Percentiles rank a stretch among this genome's conserved stretches.
These are phyloP conservation scores for Epinephelus lanceolatus DNA, from an alignment of 2,113 vertebrate species.

Conservation along the genomic window DNA sequence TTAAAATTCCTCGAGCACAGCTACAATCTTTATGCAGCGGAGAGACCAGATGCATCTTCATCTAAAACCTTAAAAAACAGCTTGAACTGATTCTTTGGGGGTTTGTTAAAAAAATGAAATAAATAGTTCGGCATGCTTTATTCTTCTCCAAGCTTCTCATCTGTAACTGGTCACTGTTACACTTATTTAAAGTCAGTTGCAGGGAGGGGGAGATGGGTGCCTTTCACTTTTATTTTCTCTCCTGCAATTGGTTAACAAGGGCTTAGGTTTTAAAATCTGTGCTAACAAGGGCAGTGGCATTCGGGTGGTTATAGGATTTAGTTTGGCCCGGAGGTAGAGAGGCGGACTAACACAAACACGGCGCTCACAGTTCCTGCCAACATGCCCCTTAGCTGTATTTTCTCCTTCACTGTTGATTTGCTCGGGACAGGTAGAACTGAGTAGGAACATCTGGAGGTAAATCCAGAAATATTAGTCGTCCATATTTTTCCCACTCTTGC, in stretches of 20 bases:
- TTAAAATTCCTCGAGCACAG: conserved; percentile 6
- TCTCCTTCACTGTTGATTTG: conserved; percentile 3
- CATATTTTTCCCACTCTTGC: not conserved
- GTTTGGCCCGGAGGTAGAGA: conserved; percentile 15
- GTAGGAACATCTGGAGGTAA: conserved; percentile 39
- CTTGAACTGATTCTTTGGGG: not conserved
- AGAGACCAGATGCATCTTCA: conserved; percentile 1
- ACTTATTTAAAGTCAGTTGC: not conserved
- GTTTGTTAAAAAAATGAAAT: too few species aligned
- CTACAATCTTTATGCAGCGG: not conserved
- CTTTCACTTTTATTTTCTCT: conserved; percentile 31
- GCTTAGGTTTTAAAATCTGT: conserved; percentile 18
- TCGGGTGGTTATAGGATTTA: conserved; percentile 3
- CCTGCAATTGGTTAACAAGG: conserved; percentile 7
- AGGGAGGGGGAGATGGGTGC: not conserved
- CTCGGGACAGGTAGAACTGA: conserved; percentile 13
- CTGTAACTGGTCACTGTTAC: not conserved
- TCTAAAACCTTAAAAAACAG: not conserved
- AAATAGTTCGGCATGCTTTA: not conserved
- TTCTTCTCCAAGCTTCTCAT: not conserved
- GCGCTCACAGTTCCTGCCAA: not conserved
- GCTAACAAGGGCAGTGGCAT: conserved; percentile 25
- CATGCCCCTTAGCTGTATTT: not conserved
- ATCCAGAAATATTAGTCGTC: not conserved
- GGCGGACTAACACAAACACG: conserved; percentile 22